Percentiles rank a stretch among this genome's conserved stretches.
These are phyloP conservation scores for Synanthedon andrenaeformis DNA, from an alignment of 2,888 invertebrate species.

Conservation along the genomic window DNA sequence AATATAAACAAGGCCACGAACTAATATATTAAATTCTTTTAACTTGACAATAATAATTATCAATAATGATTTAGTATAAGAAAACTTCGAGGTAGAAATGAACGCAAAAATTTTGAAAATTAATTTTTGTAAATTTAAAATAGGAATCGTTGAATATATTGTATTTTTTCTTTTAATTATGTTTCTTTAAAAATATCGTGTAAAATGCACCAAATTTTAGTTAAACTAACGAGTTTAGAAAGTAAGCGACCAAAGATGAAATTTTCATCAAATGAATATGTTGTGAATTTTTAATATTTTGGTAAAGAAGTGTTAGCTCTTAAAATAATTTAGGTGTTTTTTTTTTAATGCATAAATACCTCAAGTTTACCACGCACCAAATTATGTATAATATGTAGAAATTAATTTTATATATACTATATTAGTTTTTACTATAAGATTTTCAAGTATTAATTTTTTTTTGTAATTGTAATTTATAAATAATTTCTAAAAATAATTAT, in stretches of 20 bases:
- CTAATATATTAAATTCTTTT: background rate
- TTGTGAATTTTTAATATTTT: conserved; percentile 30
- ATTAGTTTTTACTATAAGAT: conserved; percentile 22
- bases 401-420: conserved; percentile 31
- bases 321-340: conserved; percentile 21
- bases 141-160: background rate
- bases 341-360: conserved; percentile 44
- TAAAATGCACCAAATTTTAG: conserved; percentile 45
- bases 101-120: background rate
- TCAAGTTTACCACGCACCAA: conserved; percentile 70
- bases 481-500: too few relatives aligned
- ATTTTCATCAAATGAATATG: conserved; percentile 64
- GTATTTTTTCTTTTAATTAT: too few relatives aligned
- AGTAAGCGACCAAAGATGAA: conserved; percentile 62
- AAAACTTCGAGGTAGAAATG: background rate
- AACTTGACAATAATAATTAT: background rate
- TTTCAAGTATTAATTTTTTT: conserved; percentile 45
- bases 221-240: conserved; percentile 44
- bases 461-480: too few relatives aligned
- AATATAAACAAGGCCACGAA: too few relatives aligned
- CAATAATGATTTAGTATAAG: background rate
- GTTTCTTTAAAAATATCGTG: too few relatives aligned
- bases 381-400: conserved; percentile 23
- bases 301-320: conserved; percentile 8
- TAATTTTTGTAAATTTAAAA: background rate